phyloP scores from a whole-genome alignment of 2,888 invertebrate species.

The Crepidodera aurea region DNA sequence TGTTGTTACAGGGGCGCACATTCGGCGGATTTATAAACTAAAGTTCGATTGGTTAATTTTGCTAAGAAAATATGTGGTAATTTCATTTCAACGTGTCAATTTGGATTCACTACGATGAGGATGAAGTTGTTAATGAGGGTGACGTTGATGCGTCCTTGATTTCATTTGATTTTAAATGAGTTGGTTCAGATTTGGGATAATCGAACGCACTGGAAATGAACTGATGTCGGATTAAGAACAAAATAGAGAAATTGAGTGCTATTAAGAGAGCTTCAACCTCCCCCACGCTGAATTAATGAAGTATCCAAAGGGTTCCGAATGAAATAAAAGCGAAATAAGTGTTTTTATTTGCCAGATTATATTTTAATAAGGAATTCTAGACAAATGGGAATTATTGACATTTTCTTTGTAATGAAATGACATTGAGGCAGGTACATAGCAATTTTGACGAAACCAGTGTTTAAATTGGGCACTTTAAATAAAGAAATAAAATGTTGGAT shows the following conservation, averaged over 20 bases:
- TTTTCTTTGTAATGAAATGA: too few relatives aligned
- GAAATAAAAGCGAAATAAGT: background rate
- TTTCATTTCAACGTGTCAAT: conserved; percentile 46
- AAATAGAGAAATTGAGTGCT: conserved; percentile 8
- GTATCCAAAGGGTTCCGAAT: background rate
- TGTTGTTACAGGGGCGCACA: conserved; percentile 59
- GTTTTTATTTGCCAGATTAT: too few relatives aligned
- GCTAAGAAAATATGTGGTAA: conserved; percentile 50
- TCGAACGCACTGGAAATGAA: conserved; percentile 3
- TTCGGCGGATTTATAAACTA: conserved; percentile 57
- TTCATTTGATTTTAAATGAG: conserved; percentile 12
- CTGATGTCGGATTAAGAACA: conserved; percentile 1
- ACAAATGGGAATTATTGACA: too few relatives aligned
- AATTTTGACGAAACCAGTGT: too few relatives aligned
- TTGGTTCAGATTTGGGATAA: conserved; percentile 9
- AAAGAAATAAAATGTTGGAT: too few relatives aligned
- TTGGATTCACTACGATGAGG: conserved; percentile 34
- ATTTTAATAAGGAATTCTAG: too few relatives aligned
- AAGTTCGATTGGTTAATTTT: conserved; percentile 60
- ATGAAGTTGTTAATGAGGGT: conserved; percentile 27
- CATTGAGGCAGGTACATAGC: too few relatives aligned
- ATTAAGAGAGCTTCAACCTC: background rate
- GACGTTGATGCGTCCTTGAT: conserved; percentile 13
- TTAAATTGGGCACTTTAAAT: too few relatives aligned
- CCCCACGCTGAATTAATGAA: conserved; percentile 1